Percentiles rank a stretch among this genome's conserved stretches.
These are phyloP conservation scores for Rutilus rutilus DNA, from an alignment of 2,113 vertebrate genomes.

Conservation along the genomic window DNA sequence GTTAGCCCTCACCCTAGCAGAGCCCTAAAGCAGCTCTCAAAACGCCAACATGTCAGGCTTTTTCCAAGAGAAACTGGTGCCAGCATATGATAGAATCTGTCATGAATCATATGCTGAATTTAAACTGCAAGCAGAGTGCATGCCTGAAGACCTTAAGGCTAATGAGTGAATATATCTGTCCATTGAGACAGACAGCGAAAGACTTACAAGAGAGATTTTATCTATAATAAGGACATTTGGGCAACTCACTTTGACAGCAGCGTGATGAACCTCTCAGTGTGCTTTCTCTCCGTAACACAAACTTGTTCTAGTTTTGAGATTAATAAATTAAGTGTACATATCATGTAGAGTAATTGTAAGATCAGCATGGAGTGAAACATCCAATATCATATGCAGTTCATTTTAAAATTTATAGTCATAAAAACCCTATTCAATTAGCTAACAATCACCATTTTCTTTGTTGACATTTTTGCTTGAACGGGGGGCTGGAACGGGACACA, in stretches of 20 bases:
- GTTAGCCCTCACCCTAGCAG: neutral
- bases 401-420: neutral
- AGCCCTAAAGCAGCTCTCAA: conserved; percentile 28
- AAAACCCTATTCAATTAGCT: neutral
- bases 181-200: neutral
- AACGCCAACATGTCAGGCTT: conserved; percentile 24
- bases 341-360: neutral
- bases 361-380: neutral
- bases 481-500: neutral
- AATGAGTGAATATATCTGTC: conserved; percentile 32
- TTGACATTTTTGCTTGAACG: neutral
- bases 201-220: conserved; percentile 2
- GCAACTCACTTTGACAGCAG: neutral
- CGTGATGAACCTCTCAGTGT: neutral
- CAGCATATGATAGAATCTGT: conserved; percentile 21
- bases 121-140: conserved; percentile 7
- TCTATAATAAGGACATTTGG: conserved; percentile 27
- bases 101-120: conserved; percentile 23
- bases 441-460: neutral
- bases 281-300: neutral
- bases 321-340: neutral
- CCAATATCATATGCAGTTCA: neutral
- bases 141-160: conserved; percentile 21
- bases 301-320: neutral
- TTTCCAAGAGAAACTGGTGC: conserved; percentile 30